Base-by-base conservation (phyloP, 2,888 invertebrate species). In the Dascillus cervinus region DNA sequence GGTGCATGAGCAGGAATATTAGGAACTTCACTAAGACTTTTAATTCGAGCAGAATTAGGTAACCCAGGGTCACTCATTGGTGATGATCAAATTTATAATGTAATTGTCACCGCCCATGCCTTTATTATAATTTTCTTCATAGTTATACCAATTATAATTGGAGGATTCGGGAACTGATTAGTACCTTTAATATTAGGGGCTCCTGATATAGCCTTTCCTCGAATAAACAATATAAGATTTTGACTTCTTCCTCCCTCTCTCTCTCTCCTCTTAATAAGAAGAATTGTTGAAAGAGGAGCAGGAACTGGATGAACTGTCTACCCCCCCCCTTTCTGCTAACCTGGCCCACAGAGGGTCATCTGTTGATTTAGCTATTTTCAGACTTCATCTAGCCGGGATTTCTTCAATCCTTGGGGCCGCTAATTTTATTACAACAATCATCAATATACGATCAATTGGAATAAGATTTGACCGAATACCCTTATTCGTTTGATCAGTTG, bases 211-310 rank as follows among this genome's bases (percentile, higher is more conserved):
- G 79, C 81, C 4, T 86, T 84, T 29, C 85, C 85, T 0, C 83
- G 83, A 56, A 71, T 87, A 72, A 86, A 87, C 74, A 85, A 84
- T 69, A 78, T 85, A 74, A 84, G 83, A 60, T 87, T 85, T 69
- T 86, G 85, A 71, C 43, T 87, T 32, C 43, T 86, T n/a, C 79
- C 79, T 0, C 79, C 81, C 0, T 77, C 82, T 5, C 50, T 86
- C 50, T 67, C 70, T n/a, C 46, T 86, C 1, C 52, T 84, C 58
- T 58, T 80, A 53, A 64, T 69, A 31, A 78, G 80, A 50, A 72
- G 72, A 50, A 64, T 79, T 52, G 73, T 78, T 37, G 79, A 80
- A 70, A 73, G 66, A 47, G 83, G 83, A 32, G 75, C 74, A 27
- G 84, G 83, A 35, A 83, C 83, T 22, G 84, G 84, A 29, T 86